These are phyloP conservation scores for Echinops telfairi DNA, from an alignment of 2,113 vertebrate species.

Conservation along the genomic window DNA sequence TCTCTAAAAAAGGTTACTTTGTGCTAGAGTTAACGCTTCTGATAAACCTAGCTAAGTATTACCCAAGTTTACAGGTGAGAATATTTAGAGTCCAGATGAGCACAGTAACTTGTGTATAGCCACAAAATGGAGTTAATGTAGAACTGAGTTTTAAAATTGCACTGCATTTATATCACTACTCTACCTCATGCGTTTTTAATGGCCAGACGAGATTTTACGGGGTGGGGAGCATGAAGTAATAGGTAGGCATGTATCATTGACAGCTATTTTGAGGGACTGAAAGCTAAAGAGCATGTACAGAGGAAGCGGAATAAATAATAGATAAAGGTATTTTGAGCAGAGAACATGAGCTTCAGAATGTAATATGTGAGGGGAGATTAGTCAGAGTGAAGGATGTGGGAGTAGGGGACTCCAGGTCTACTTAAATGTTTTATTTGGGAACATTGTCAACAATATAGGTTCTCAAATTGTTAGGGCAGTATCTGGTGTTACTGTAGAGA, in stretches of 20 bases:
- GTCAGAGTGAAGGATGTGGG: neutral
- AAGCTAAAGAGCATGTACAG: neutral
- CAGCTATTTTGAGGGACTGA: neutral
- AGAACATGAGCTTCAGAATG: neutral
- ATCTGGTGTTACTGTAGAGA: neutral
- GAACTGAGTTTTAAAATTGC: neutral
- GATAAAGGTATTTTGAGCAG: conserved; percentile 13
- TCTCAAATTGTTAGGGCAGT: neutral
- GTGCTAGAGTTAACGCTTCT: conserved; percentile 48
- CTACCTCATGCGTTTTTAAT: neutral
- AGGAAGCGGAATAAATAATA: conserved; percentile 30
- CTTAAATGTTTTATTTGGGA: neutral
- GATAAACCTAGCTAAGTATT: conserved; percentile 30
- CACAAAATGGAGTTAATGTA: neutral
- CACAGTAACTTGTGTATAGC: conserved; percentile 27
- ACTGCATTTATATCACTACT: conserved; percentile 9
- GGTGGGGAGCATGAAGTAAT: neutral
- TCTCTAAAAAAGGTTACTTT: neutral
- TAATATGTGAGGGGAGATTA: conserved; percentile 13
- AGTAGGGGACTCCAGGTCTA: neutral
- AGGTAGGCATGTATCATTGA: neutral
- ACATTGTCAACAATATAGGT: neutral
- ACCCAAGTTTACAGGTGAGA: conserved; percentile 37
- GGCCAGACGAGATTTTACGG: conserved; percentile 5
- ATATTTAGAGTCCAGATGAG: conserved; percentile 5